phyloP scores from a whole-genome alignment of 2,797 vertebrate genomes.

The Scolopax rusticola region DNA sequence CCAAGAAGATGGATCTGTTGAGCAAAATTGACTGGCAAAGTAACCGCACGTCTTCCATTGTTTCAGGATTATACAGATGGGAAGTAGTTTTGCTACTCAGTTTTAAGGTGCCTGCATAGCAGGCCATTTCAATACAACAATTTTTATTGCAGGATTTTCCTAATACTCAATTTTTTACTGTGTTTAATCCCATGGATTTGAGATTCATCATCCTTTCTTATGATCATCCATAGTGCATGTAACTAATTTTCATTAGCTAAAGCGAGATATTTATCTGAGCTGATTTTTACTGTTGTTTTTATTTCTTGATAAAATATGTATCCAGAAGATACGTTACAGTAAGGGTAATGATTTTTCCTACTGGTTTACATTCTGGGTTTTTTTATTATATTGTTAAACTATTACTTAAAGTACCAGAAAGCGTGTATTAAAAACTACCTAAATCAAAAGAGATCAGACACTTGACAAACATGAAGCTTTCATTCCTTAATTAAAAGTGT shows the following conservation, averaged over 20 bases:
- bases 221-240: background rate
- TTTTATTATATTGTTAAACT: background rate
- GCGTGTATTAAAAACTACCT: background rate
- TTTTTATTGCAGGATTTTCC: background rate
- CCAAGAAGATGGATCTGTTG: background rate
- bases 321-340: background rate
- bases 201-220: background rate
- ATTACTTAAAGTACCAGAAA: background rate
- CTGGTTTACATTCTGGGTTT: background rate
- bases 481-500: background rate
- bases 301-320: slow-evolving; percentile 56
- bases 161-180: background rate
- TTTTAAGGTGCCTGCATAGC: background rate
- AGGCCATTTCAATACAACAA: background rate
- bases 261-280: background rate
- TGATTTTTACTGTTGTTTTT: background rate
- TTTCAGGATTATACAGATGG: background rate
- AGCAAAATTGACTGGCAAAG: background rate
- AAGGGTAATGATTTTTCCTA: slow-evolving; percentile 45
- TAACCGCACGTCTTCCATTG: background rate
- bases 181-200: background rate
- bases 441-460: background rate
- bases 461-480: background rate
- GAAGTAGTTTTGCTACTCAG: background rate
- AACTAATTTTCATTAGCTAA: slow-evolving; percentile 7